phyloP scores from a whole-genome alignment of 2,113 vertebrate genomes.

The Sinocyclocheilus rhinocerous region DNA sequence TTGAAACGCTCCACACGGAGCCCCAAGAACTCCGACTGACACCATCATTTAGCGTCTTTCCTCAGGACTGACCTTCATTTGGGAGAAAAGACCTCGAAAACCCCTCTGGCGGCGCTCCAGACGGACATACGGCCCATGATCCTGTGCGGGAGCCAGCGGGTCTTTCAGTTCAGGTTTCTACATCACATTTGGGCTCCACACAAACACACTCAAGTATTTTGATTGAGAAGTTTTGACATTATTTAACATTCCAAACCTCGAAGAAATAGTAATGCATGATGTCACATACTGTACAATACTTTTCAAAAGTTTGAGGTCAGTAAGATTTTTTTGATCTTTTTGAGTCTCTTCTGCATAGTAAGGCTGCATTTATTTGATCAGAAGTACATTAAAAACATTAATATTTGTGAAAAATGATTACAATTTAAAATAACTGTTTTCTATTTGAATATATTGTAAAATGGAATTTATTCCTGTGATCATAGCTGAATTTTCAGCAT shows the following conservation, averaged over 20 bases:
- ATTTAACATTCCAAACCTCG: not conserved
- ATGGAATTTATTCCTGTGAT: not conserved
- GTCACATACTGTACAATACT: not conserved
- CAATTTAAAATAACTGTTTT: not conserved
- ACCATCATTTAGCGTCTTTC: conserved; percentile 15
- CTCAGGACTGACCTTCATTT: conserved; percentile 35
- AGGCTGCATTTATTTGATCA: not conserved
- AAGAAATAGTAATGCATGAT: not conserved
- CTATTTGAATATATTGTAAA: not conserved
- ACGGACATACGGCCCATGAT: conserved; percentile 17
- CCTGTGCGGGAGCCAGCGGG: not conserved
- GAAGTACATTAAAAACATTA: not conserved
- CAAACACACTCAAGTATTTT: not conserved
- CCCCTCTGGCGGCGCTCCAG: conserved; percentile 25
- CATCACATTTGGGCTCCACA: not conserved
- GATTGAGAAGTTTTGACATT: not conserved
- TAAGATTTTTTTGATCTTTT: not conserved
- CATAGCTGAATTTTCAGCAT: not conserved
- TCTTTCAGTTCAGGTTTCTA: not conserved
- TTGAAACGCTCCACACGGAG: conserved; percentile 11
- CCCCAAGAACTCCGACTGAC: conserved; percentile 1
- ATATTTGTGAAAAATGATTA: not conserved
- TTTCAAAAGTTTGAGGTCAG: not conserved
- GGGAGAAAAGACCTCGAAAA: conserved; percentile 4
- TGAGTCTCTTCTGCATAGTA: not conserved